phyloP scores from a whole-genome alignment of 1,140 invertebrate genomes.

The Drosophila pectinifera region DNA sequence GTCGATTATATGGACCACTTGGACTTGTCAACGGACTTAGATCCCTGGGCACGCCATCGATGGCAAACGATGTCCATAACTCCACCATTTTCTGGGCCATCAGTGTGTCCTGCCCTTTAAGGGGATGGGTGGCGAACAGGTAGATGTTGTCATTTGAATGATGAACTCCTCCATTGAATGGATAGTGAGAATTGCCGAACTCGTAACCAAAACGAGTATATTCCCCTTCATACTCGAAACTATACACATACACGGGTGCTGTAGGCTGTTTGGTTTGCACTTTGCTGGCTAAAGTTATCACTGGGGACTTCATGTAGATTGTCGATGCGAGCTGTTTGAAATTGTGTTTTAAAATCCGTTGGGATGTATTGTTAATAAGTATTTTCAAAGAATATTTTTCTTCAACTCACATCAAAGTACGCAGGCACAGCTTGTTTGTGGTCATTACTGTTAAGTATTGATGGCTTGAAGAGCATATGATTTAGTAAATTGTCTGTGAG shows the following conservation, averaged over 20 bases:
- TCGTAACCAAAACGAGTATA: constrained; percentile 84
- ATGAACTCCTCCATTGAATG: constrained; percentile 84
- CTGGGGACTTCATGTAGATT: constrained; percentile 74
- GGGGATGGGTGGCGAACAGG: constrained; percentile 72
- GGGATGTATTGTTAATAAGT: neutral
- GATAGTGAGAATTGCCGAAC: constrained; percentile 77
- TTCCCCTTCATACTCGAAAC: constrained; percentile 78
- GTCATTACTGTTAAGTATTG: constrained; percentile 52
- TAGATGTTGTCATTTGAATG: constrained; percentile 85
- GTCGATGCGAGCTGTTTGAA: constrained; percentile 52
- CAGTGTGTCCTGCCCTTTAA: constrained; percentile 67
- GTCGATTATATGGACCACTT: constrained; percentile 79
- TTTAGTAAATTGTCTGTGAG: constrained; percentile 60
- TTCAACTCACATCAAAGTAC: constrained; percentile 74
- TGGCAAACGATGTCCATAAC: constrained; percentile 84
- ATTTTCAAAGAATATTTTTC: neutral
- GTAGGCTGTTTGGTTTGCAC: constrained; percentile 33
- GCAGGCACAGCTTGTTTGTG: constrained; percentile 65
- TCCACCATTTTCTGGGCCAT: constrained; percentile 84
- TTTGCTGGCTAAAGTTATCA: constrained; percentile 60
- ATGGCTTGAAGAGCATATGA: constrained; percentile 55
- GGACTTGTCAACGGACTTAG: constrained; percentile 39
- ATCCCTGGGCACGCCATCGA: constrained; percentile 58
- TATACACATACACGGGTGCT: constrained; percentile 70
- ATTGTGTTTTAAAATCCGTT: neutral